Evolutionary conservation across 1,140 invertebrate genomes (phyloP).

Genomic region (Thereuonema tuberculata): DNA sequence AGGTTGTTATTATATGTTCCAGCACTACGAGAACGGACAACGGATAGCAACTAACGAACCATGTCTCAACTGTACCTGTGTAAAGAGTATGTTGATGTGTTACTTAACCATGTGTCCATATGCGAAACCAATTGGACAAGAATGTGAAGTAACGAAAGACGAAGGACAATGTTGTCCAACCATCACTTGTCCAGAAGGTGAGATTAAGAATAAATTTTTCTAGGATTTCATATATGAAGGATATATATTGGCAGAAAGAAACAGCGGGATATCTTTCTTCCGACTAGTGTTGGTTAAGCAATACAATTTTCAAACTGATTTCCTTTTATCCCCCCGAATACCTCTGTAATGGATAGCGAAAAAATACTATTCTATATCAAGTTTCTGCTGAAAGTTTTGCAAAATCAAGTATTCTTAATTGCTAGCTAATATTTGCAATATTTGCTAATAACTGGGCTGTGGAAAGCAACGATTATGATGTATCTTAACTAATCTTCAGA

Average conservation of each 20-base stretch:
- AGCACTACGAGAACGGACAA: slow-evolving; percentile 82
- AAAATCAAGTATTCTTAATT: too few species aligned
- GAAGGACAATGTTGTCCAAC: slow-evolving; percentile 84
- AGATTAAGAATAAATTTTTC: slow-evolving; percentile 18
- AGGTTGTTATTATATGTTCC: slow-evolving; percentile 90
- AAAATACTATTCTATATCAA: too few species aligned
- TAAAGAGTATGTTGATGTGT: slow-evolving; percentile 89
- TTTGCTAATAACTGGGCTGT: too few species aligned
- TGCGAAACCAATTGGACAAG: slow-evolving; percentile 77
- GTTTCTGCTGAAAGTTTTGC: too few species aligned
- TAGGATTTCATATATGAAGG: not conserved
- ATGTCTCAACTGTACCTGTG: slow-evolving; percentile 88
- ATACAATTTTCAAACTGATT: too few species aligned
- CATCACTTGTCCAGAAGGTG: slow-evolving; percentile 83
- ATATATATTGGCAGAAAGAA: not conserved
- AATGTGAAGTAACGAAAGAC: slow-evolving; percentile 76
- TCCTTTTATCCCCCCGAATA: too few species aligned
- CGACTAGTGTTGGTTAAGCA: too few species aligned
- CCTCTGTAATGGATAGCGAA: too few species aligned
- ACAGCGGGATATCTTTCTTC: too few species aligned
- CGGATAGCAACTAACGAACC: slow-evolving; percentile 87
- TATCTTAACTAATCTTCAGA: too few species aligned
- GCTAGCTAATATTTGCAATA: too few species aligned
- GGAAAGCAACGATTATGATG: too few species aligned
- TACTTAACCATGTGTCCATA: slow-evolving; percentile 85